Base-by-base conservation (phyloP, 2,888 invertebrate genomes). In the Mallateleia sp. region DNA sequence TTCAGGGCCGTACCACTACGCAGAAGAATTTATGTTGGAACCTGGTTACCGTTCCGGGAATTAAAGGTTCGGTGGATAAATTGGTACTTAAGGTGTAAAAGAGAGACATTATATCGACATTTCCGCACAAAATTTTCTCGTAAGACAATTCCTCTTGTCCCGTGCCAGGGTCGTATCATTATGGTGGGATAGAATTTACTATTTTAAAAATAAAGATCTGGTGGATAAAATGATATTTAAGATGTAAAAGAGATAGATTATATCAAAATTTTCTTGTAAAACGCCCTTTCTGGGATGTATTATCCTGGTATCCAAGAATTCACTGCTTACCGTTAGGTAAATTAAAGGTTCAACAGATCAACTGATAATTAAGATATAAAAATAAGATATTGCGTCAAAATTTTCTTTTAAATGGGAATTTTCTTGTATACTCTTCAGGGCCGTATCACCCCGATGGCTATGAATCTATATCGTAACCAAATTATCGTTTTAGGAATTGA, bases 81-180 rank as follows among this genome's bases (percentile, higher is more conserved):
- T 67, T 52, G 32, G 22, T 7, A 52, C 38, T 5, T 11, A 9
- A 11, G 14, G 34, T n/a, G 60, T 18, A 28, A n/a, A n/a, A 32
- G 18, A n/a, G n/a, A 60, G 28, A n/a, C 24, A 24, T 54, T 24
- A 9, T 28, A 15, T 56, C 32, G 32, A 56, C 28, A 56, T 14
- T 56, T 56, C 9, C 80, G 82, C 79, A 77, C 74, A 77, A 79
- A 85, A 72, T 71, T 74, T 79, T 54, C 74, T 56, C 54, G 24
- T 0, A 54, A 62, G 47, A 47, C 45, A 56, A 67, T 84, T 82
- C 34, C 25, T 80, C 54, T 67, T 56, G 54, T 47, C n/a, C 74
- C 47, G n/a, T 45, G 47, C 32, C 22, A n/a, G 38, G 8, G 28
- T 20, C 20, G 28, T 54, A 42, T 24, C 14, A 56, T 58, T 32